These are phyloP conservation scores for Graptemys geographica DNA, from an alignment of 2,797 vertebrate species.

Conservation along the genomic window DNA sequence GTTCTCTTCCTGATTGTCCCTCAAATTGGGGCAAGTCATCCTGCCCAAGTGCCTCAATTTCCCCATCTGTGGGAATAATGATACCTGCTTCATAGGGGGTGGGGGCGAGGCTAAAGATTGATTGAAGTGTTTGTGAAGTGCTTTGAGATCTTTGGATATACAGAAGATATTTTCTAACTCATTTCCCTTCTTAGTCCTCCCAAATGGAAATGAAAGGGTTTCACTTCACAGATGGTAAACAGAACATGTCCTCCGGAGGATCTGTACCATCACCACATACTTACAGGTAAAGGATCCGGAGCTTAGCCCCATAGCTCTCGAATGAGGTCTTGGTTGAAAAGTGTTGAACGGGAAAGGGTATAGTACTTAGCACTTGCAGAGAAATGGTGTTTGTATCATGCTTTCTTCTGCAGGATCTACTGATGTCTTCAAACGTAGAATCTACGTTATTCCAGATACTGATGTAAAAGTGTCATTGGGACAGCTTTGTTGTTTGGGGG, in stretches of 20 bases:
- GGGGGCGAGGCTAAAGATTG: slow-evolving; percentile 16
- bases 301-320: neutral
- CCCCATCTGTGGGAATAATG: neutral
- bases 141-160: neutral
- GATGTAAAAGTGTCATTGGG: neutral
- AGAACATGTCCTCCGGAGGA: slow-evolving; percentile 89
- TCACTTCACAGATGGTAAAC: slow-evolving; percentile 94
- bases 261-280: slow-evolving; percentile 82
- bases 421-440: neutral
- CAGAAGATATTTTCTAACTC: neutral
- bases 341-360: neutral
- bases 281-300: slow-evolving; percentile 87
- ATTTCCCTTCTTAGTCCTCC: slow-evolving; percentile 83
- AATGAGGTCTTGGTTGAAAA: neutral
- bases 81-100: neutral
- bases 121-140: neutral
- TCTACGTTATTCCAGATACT: neutral
- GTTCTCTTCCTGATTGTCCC: slow-evolving; percentile 58
- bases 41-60: slow-evolving; percentile 31
- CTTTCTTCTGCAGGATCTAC: neutral
- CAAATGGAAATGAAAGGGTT: slow-evolving; percentile 99
- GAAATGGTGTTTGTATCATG: neutral
- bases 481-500: neutral
- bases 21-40: slow-evolving; percentile 34
- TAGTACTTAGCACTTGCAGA: neutral